Percentiles rank a stretch among this genome's conserved stretches.
Conservation (phyloP, 1,140 invertebrate species). For the Battus philenor region DNA sequence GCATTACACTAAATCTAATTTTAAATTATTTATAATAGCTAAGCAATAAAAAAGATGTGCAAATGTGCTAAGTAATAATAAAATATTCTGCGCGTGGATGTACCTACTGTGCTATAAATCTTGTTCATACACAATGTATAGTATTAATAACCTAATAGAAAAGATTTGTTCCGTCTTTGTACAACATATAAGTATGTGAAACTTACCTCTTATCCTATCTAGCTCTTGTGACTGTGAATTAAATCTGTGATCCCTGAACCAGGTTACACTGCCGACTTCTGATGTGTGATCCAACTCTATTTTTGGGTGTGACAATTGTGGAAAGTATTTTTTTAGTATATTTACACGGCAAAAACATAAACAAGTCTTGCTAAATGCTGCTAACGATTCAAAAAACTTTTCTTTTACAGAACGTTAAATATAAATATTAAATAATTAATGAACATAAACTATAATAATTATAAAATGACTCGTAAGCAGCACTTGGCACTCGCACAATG, state of each 20-base stretch:
- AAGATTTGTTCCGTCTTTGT: too few species aligned
- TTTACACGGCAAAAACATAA: constrained; percentile 73
- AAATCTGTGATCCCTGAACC: constrained; percentile 78
- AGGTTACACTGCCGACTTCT: constrained; percentile 76
- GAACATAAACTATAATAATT: too few species aligned
- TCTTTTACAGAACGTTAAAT: neutral
- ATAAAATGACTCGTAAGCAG: constrained; percentile 24
- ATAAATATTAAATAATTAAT: neutral
- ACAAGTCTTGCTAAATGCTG: constrained; percentile 35
- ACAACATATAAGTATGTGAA: constrained; percentile 19
- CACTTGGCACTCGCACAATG: constrained; percentile 41
- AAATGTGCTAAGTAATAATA: constrained; percentile 12
- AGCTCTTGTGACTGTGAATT: constrained; percentile 79
- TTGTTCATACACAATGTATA: too few species aligned
- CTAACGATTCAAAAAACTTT: neutral
- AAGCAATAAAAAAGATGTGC: constrained; percentile 15
- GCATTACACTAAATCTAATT: neutral
- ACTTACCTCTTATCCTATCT: constrained; percentile 72
- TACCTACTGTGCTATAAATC: too few species aligned
- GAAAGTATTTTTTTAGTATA: constrained; percentile 70
- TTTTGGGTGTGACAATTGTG: constrained; percentile 61
- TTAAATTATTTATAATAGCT: neutral
- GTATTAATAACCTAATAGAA: neutral
- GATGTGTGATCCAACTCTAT: constrained; percentile 75
- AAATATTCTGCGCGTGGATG: neutral